These are phyloP conservation scores for Natrix natrix DNA, from an alignment of 2,797 vertebrate genomes.

Conservation along the genomic window DNA sequence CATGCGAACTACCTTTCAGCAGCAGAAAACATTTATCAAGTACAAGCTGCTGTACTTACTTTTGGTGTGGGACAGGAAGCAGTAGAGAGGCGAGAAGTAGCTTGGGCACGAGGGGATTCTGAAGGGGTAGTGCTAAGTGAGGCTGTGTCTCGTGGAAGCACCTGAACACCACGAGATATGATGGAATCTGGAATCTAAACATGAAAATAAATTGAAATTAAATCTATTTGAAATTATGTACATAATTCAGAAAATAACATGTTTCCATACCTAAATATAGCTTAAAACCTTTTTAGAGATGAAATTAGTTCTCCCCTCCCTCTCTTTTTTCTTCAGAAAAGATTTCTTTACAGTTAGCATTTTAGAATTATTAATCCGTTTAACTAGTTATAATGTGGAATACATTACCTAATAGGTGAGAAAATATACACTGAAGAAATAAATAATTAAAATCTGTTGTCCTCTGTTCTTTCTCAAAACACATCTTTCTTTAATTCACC, in stretches of 20 bases:
- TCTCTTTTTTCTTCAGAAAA: neutral
- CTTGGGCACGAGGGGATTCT: constrained; percentile 96
- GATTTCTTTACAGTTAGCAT: neutral
- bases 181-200: constrained; percentile 98
- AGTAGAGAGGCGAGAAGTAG: constrained; percentile 97
- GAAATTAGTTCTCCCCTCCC: neutral
- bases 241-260: constrained; percentile 20
- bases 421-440: neutral
- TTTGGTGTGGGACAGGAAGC: constrained; percentile 99
- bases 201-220: constrained; percentile 43
- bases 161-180: constrained; percentile 97
- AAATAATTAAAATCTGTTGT: neutral
- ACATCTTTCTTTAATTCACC: neutral
- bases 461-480: neutral
- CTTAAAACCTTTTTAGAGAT: neutral
- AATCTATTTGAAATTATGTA: constrained; percentile 18
- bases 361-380: neutral
- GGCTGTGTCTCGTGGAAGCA: constrained; percentile 94
- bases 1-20: constrained; percentile 65
- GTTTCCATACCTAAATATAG: neutral
- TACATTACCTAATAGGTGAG: neutral
- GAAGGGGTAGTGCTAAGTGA: constrained; percentile 98
- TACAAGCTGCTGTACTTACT: constrained; percentile 79
- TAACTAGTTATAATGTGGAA: neutral
- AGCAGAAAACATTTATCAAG: constrained; percentile 49